A percentile compares a stretch with the other conserved stretches of the same genome.
These are phyloP conservation scores for Macrosiphum euphorbiae DNA, from an alignment of 2,888 invertebrate genomes.

Conservation along the genomic window DNA sequence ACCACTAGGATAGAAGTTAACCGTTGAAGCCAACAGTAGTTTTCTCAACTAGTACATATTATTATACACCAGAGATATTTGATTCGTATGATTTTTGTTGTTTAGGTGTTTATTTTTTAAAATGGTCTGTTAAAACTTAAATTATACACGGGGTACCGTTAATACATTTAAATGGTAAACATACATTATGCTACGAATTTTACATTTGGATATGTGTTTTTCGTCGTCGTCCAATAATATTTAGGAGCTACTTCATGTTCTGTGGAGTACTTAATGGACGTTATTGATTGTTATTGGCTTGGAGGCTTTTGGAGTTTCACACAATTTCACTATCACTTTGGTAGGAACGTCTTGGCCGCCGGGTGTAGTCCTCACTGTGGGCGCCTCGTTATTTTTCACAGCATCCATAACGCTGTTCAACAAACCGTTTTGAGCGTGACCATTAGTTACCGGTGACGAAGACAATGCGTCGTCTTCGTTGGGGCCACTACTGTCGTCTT, in stretches of 20 bases:
- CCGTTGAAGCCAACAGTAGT: not conserved
- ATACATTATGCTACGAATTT: not conserved
- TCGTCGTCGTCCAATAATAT: not conserved
- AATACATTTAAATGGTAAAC: slow-evolving; percentile 11
- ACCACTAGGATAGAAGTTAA: not conserved
- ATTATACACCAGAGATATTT: not conserved
- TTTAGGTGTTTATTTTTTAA: too few species aligned
- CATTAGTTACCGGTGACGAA: not conserved
- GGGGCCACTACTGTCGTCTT: not conserved
- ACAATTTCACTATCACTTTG: slow-evolving; percentile 44
- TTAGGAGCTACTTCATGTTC: not conserved
- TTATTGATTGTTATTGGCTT: slow-evolving; percentile 46
- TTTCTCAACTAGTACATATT: not conserved
- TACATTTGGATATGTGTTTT: not conserved
- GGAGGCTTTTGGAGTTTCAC: slow-evolving; percentile 50
- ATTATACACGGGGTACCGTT: not conserved
- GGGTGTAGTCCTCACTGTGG: not conserved
- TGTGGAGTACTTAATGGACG: slow-evolving; percentile 20
- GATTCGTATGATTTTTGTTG: not conserved
- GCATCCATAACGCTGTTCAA: not conserved
- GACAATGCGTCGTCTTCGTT: not conserved
- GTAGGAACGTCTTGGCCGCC: slow-evolving; percentile 26
- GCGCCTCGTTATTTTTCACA: not conserved
- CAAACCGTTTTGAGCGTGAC: not conserved
- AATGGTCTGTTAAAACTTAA: slow-evolving; percentile 18